Percentiles rank a stretch among this genome's conserved stretches.
Conservation (phyloP, 2,888 invertebrate genomes). For the Catocala fraxini region DNA sequence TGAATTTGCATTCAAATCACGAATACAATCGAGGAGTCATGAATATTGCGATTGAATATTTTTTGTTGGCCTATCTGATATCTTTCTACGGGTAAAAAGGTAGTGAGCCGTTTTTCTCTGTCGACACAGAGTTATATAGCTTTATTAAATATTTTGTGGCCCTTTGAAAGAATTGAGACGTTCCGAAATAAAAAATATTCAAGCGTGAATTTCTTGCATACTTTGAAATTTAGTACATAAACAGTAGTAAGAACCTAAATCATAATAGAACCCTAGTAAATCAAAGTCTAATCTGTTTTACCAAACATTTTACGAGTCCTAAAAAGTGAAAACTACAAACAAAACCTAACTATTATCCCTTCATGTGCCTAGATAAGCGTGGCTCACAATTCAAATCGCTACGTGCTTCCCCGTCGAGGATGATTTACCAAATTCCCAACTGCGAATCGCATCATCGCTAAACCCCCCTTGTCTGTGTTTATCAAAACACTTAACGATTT, state of each 20-base stretch:
- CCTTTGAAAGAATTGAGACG: background rate
- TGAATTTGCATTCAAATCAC: slow-evolving; percentile 69
- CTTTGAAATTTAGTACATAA: too few relatives aligned
- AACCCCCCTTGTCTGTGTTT: slow-evolving; percentile 82
- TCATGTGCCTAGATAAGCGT: slow-evolving; percentile 42
- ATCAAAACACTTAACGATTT: slow-evolving; percentile 87
- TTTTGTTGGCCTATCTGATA: slow-evolving; percentile 50
- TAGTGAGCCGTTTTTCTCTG: slow-evolving; percentile 34
- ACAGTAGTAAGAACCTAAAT: too few relatives aligned
- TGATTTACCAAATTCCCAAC: slow-evolving; percentile 80
- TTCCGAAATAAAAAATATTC: background rate
- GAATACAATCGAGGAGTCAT: slow-evolving; percentile 60
- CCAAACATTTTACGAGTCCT: slow-evolving; percentile 12
- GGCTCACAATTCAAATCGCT: slow-evolving; percentile 55
- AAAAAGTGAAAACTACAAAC: slow-evolving; percentile 31
- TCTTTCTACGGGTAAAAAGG: slow-evolving; percentile 43
- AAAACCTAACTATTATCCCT: slow-evolving; percentile 31
- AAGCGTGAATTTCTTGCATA: too few relatives aligned
- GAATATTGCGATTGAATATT: slow-evolving; percentile 62
- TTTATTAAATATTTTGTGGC: slow-evolving; percentile 11
- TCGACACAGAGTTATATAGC: slow-evolving; percentile 23
- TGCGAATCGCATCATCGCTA: slow-evolving; percentile 77
- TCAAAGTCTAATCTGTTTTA: slow-evolving; percentile 19
- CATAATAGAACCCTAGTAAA: slow-evolving; percentile 15
- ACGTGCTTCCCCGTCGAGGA: slow-evolving; percentile 70